A percentile compares a stretch with the other conserved stretches of the same genome.
These are phyloP conservation scores for Aptenodytes patagonicus DNA, from an alignment of 2,113 vertebrate genomes.

Conservation along the genomic window DNA sequence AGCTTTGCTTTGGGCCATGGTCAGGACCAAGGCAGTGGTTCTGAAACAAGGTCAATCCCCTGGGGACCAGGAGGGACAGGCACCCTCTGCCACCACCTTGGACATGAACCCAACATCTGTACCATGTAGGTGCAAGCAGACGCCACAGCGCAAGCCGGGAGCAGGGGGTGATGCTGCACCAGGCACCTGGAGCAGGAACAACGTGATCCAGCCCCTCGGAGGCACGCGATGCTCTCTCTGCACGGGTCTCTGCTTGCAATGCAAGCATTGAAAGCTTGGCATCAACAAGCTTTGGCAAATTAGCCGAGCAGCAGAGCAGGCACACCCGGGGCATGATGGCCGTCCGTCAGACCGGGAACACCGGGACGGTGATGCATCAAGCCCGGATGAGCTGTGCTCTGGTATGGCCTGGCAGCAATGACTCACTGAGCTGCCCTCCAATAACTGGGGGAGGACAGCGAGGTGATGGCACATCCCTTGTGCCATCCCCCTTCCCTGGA, in stretches of 20 bases:
- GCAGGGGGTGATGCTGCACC: background rate
- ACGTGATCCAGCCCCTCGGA: background rate
- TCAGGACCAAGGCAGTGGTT: background rate
- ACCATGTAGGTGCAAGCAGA: background rate
- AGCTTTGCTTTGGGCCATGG: background rate
- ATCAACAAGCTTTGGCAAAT: background rate
- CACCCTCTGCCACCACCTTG: background rate
- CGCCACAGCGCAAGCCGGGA: background rate
- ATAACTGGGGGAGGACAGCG: background rate
- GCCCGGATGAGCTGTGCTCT: background rate
- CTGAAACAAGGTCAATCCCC: background rate
- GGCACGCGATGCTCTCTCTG: background rate
- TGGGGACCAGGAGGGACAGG: background rate
- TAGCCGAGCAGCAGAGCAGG: background rate
- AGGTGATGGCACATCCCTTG: background rate
- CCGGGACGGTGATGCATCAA: rapidly evolving
- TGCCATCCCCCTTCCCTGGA: background rate
- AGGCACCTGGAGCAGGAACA: background rate
- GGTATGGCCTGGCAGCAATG: rapidly evolving
- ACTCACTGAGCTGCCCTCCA: background rate
- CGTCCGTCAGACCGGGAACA: rapidly evolving
- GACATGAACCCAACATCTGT: background rate
- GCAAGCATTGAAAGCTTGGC: background rate
- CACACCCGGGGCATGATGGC: rapidly evolving
- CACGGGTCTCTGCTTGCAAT: no score